Percentiles rank a stretch among this genome's conserved stretches.
Conservation (phyloP, 2,113 vertebrate genomes). For the Trogon surrucura region DNA sequence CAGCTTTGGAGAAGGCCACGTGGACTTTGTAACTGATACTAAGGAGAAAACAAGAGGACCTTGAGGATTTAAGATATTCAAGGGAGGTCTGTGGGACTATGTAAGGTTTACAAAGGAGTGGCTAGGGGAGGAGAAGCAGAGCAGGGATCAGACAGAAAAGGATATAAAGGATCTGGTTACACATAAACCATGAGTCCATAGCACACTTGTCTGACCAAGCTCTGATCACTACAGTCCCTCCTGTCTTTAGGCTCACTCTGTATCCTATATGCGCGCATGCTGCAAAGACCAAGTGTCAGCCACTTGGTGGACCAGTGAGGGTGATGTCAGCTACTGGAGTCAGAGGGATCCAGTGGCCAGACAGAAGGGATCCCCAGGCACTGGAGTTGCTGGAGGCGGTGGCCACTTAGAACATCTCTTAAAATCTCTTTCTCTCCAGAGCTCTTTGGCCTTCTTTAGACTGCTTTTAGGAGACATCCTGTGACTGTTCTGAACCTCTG, state of each 20-base stretch:
- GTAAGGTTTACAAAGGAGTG: neutral
- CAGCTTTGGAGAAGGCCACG: neutral
- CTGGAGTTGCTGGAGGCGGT: neutral
- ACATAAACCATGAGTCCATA: neutral
- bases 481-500: neutral
- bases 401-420: too few species aligned
- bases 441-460: neutral
- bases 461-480: neutral
- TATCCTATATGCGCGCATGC: neutral
- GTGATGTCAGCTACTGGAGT: neutral
- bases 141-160: neutral
- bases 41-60: neutral
- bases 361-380: neutral
- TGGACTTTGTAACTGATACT: neutral
- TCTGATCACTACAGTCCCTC: neutral
- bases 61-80: neutral
- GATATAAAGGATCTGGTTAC: neutral
- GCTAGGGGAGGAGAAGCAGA: neutral
- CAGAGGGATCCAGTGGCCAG: neutral
- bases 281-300: neutral
- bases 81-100: neutral
- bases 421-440: neutral
- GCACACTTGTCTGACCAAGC: neutral
- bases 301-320: neutral
- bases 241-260: neutral